These are phyloP conservation scores for Morpho achilles DNA, from an alignment of 2,888 invertebrate genomes.

Conservation along the genomic window DNA sequence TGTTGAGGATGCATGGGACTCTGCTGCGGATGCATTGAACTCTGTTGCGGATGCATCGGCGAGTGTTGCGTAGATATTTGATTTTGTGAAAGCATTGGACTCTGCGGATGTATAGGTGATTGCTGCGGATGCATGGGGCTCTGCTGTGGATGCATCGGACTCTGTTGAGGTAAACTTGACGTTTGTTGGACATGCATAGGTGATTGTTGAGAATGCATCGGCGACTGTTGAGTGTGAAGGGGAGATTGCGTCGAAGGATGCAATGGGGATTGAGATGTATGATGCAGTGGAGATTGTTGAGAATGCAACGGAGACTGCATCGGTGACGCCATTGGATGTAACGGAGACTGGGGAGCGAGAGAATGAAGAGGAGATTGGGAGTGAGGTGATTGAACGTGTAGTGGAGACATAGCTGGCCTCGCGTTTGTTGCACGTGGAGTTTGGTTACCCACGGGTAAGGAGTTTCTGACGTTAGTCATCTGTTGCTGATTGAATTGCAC, in stretches of 20 bases:
- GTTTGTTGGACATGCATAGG: constrained; percentile 59
- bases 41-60: constrained; percentile 53
- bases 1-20: constrained; percentile 55
- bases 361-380: constrained; percentile 42
- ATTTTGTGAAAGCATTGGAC: constrained; percentile 41
- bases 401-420: constrained; percentile 62
- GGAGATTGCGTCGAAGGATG: constrained; percentile 64
- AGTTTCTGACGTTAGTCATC: constrained; percentile 36
- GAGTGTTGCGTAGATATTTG: constrained; percentile 54
- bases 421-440: constrained; percentile 46
- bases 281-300: constrained; percentile 61
- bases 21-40: constrained; percentile 51
- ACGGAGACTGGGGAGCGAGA: constrained; percentile 40
- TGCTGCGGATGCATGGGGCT: constrained; percentile 48
- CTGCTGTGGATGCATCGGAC: constrained; percentile 49
- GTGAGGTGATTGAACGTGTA: constrained; percentile 60
- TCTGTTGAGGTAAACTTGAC: constrained; percentile 48
- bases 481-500: constrained; percentile 62
- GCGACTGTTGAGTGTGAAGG: constrained; percentile 60
- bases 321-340: constrained; percentile 48
- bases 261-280: constrained; percentile 57
- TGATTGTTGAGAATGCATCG: constrained; percentile 61
- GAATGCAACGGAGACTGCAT: constrained; percentile 66
- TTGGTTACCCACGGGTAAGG: constrained; percentile 41
- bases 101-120: constrained; percentile 46